Evolutionary conservation across 2,113 vertebrate species (phyloP).

Genomic region (Urocolius indicus): DNA sequence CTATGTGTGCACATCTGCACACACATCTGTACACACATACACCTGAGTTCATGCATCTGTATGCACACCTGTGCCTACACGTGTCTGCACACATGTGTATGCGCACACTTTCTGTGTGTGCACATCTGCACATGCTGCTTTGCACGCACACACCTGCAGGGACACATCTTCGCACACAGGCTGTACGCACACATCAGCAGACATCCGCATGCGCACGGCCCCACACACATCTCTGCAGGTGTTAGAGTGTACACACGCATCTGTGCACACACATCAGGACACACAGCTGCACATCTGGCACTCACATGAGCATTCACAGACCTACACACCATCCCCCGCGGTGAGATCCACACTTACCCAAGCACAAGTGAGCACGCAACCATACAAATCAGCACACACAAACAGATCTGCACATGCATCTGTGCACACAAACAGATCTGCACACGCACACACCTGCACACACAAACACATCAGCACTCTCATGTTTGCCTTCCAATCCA

Average conservation of each 20-base stretch:
- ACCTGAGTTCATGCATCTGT: background rate
- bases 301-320: accelerated
- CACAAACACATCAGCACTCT: accelerated
- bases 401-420: accelerated
- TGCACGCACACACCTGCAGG: background rate
- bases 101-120: too few species aligned
- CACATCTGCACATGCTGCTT: background rate
- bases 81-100: background rate
- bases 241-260: background rate
- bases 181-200: accelerated
- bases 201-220: background rate
- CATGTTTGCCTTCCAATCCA: background rate
- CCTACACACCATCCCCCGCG: accelerated
- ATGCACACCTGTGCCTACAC: background rate
- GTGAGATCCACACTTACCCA: background rate
- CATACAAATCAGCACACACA: background rate
- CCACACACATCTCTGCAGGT: accelerated
- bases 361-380: background rate
- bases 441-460: background rate
- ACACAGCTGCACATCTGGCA: background rate
- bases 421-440: background rate
- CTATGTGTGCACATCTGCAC: background rate
- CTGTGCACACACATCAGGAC: accelerated
- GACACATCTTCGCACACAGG: background rate
- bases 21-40: background rate